These are phyloP conservation scores for Paramacrobiotus metropolitanus DNA, from an alignment of 1,140 invertebrate species.

Conservation along the genomic window DNA sequence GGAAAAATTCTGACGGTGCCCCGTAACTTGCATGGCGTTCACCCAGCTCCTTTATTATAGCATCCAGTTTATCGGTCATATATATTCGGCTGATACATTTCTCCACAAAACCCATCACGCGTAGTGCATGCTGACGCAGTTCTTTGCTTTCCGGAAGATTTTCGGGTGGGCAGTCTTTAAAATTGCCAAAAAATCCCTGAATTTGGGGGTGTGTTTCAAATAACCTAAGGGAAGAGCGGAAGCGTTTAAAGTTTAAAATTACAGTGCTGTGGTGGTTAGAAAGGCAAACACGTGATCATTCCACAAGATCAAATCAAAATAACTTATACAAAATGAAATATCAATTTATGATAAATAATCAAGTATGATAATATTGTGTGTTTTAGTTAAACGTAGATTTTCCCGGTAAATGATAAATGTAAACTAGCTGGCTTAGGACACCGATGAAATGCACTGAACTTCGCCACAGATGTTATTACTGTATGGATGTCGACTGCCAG, in stretches of 20 bases:
- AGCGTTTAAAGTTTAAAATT: background rate
- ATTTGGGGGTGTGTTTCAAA: slow-evolving; percentile 36
- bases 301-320: background rate
- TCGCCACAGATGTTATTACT: too few species aligned
- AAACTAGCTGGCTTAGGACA: too few species aligned
- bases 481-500: too few species aligned
- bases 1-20: slow-evolving; percentile 25
- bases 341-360: background rate
- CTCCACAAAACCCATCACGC: slow-evolving; percentile 36
- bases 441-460: too few species aligned
- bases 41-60: slow-evolving; percentile 29
- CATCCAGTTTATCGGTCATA: slow-evolving; percentile 28
- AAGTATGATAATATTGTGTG: too few species aligned
- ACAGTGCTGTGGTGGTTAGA: too few species aligned
- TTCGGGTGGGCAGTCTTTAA: slow-evolving; percentile 27
- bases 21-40: slow-evolving; percentile 31
- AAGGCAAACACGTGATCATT: too few species aligned
- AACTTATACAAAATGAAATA: background rate
- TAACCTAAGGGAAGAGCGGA: slow-evolving; percentile 20
- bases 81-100: slow-evolving; percentile 30
- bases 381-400: too few species aligned
- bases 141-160: slow-evolving; percentile 29
- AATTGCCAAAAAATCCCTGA: slow-evolving; percentile 32
- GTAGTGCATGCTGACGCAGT: slow-evolving; percentile 29
- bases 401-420: too few species aligned